These are phyloP conservation scores for Ophonus ardosiacus DNA, from an alignment of 2,888 invertebrate genomes.

Conservation along the genomic window DNA sequence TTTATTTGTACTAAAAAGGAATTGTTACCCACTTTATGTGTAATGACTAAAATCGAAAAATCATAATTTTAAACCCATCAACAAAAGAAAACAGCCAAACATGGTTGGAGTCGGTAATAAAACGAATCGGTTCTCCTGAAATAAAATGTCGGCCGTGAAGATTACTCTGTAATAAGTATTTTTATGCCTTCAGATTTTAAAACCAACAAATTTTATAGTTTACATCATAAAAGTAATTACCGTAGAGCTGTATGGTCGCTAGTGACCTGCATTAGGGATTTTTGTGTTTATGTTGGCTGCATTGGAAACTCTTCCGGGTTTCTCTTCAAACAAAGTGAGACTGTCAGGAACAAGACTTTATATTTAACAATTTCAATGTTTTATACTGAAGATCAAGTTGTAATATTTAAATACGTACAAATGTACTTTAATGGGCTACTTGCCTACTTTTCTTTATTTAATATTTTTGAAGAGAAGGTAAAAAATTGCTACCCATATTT, in stretches of 20 bases:
- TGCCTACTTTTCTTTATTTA: no score
- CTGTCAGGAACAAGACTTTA: neutral
- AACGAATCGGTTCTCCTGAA: slow-evolving; percentile 45
- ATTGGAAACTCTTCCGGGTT: slow-evolving; percentile 43
- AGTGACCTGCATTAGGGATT: slow-evolving; percentile 53
- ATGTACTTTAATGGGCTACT: neutral
- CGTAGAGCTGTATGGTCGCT: slow-evolving; percentile 31
- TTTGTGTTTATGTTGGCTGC: slow-evolving; percentile 40
- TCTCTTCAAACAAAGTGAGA: slow-evolving; percentile 23
- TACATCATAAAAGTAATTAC: slow-evolving; percentile 57
- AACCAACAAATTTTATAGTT: slow-evolving; percentile 48
- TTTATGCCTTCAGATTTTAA: slow-evolving; percentile 57
- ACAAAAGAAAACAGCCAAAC: slow-evolving; percentile 36
- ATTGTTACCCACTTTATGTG: slow-evolving; percentile 39
- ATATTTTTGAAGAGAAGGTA: no score
- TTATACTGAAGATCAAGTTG: neutral
- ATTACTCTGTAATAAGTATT: slow-evolving; percentile 56
- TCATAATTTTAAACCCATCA: slow-evolving; percentile 37
- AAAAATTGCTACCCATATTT: no score
- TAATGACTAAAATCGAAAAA: slow-evolving; percentile 41
- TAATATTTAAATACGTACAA: neutral
- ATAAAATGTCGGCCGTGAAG: slow-evolving; percentile 42
- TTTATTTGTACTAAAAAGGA: slow-evolving; percentile 36
- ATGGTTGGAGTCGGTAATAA: slow-evolving; percentile 42
- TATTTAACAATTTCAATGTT: slow-evolving; percentile 15